phyloP scores from a whole-genome alignment of 1,140 invertebrate genomes.

The Aphelenchoides avenae region DNA sequence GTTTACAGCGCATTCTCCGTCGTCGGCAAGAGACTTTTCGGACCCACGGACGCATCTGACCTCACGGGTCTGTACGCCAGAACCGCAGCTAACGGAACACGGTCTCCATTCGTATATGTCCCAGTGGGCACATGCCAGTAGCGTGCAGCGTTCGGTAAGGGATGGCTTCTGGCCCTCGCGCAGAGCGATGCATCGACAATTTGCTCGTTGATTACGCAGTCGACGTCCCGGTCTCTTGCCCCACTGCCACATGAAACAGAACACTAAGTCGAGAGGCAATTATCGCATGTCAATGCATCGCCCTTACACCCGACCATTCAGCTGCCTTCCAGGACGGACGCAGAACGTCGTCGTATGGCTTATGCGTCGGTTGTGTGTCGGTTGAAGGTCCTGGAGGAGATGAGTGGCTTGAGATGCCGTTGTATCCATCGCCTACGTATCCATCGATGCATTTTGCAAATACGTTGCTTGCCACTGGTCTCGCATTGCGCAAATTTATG shows the following conservation, averaged over 20 bases:
- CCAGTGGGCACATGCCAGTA: constrained; percentile 50
- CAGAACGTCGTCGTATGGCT: constrained; percentile 49
- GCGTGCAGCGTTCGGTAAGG: constrained; percentile 20
- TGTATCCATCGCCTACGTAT: constrained; percentile 15
- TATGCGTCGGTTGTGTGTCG: constrained; percentile 46
- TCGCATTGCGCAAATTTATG: constrained; percentile 69
- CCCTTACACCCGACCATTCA: constrained; percentile 36
- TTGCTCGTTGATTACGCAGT: constrained; percentile 51
- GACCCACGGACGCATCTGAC: constrained; percentile 24
- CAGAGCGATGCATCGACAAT: constrained; percentile 49
- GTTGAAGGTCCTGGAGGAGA: too few relatives aligned
- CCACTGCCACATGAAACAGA: constrained; percentile 52
- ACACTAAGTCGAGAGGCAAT: constrained; percentile 38
- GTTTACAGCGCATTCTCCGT: constrained; percentile 41
- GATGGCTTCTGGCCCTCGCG: constrained; percentile 9
- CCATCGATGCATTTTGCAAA: constrained; percentile 24
- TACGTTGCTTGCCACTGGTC: constrained; percentile 62
- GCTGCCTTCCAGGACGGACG: constrained; percentile 55
- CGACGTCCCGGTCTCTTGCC: constrained; percentile 36
- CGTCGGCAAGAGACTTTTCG: constrained; percentile 15
- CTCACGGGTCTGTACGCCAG: constrained; percentile 35
- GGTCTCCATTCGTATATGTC: constrained; percentile 35
- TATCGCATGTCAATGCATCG: not conserved
- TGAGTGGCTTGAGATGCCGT: constrained; percentile 16
- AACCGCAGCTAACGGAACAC: constrained; percentile 45